Conservation (phyloP, 2,888 invertebrate species). For the Tortrix viridana region DNA sequence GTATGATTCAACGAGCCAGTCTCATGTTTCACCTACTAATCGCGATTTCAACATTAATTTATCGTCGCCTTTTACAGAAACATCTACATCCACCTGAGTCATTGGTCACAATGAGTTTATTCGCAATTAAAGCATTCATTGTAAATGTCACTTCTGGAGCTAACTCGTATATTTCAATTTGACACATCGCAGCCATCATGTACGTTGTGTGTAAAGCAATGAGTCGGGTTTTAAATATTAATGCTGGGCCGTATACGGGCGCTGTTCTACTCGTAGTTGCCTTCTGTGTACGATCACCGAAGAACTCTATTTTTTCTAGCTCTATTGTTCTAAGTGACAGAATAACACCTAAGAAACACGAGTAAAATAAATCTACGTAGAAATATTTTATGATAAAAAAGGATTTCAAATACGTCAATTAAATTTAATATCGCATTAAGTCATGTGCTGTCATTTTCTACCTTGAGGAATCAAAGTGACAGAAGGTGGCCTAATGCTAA, state of each 20-base stretch:
- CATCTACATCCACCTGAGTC: slow-evolving; percentile 34
- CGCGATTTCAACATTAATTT: slow-evolving; percentile 36
- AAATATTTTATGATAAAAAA: too few species aligned
- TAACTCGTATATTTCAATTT: slow-evolving; percentile 67
- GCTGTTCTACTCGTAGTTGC: slow-evolving; percentile 40
- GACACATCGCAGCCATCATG: slow-evolving; percentile 64
- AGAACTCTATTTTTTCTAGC: slow-evolving; percentile 10
- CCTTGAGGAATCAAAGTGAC: too few species aligned
- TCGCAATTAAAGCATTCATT: slow-evolving; percentile 45
- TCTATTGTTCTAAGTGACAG: slow-evolving; percentile 12
- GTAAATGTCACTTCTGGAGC: slow-evolving; percentile 60
- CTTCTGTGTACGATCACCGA: slow-evolving; percentile 25
- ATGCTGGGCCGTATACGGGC: slow-evolving; percentile 56
- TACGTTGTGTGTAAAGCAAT: slow-evolving; percentile 44
- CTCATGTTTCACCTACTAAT: slow-evolving; percentile 37
- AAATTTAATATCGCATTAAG: too few species aligned
- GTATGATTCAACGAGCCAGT: slow-evolving; percentile 33
- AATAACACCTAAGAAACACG: neutral
- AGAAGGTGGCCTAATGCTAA: too few species aligned
- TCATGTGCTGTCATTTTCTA: too few species aligned
- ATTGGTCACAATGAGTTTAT: slow-evolving; percentile 26
- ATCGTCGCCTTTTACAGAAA: slow-evolving; percentile 32
- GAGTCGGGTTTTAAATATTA: slow-evolving; percentile 51
- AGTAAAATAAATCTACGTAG: neutral
- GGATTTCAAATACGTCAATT: too few species aligned